Base-by-base conservation (phyloP, 2,113 vertebrate genomes). In the Spizaetus ornatus region DNA sequence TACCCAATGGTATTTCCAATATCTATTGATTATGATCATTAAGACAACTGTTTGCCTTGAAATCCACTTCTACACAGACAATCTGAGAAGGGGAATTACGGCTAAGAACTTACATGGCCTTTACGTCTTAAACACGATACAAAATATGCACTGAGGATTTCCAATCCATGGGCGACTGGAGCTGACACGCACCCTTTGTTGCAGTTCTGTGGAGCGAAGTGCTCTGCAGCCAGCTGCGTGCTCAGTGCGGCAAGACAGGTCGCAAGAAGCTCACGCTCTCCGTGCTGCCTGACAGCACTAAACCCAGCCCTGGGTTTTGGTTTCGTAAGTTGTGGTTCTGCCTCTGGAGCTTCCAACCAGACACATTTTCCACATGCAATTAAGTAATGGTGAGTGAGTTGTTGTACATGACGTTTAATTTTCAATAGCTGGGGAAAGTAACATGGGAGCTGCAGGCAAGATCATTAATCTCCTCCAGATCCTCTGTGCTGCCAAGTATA, bases 401-500 rank as follows among this genome's bases (percentile, higher is more conserved):
- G 92, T 82, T 91, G 55, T 92, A 82, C 65, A 74, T 87, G 97
- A 74, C 21, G 88, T 88, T 96, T 95, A 67, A 98, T 98, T 97
- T 96, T 97, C 86, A 16, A 15, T 50, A 95, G 97, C 95, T 91
- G 70, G 63, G 66, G 53, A 80, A 86, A 93, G 89, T 38, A 97
- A 95, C 90, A 92, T 32, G 0, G 95, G 94, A 98, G 94, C 95
- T 96, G 77, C 77, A 96, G 95, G 95, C 94, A 38, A 48, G 89
- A 94, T 95, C 95, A 97, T 98, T 89, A 97, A 97, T 98, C 97
- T 95, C 80, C 88, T 95, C 89, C 90, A 92, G 71, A 93, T 97
- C 90, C 94, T 93, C 80, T 55, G 83, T 47, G 94, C 94, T 97
- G 96, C 98, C 97, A 97, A 94, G 92, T 94, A 72, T 63, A 97